Evolutionary conservation across 2,888 invertebrate genomes (phyloP).

Genomic region (Eupithecia subumbrata): DNA sequence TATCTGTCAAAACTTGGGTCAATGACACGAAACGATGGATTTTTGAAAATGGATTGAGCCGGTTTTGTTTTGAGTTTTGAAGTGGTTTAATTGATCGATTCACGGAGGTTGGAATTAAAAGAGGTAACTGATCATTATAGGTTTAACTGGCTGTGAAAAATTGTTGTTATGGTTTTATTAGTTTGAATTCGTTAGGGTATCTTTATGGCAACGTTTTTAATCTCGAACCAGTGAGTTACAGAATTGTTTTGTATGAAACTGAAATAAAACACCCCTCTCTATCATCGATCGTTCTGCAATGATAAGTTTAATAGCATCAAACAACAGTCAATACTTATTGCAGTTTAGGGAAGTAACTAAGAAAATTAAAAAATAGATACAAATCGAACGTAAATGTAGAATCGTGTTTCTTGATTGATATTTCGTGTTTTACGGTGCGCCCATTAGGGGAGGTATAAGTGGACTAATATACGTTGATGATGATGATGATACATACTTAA

Average conservation of each 20-base stretch:
- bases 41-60: slow-evolving; percentile 42
- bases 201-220: neutral
- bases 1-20: slow-evolving; percentile 59
- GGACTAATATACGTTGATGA: no score
- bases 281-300: no score
- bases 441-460: no score
- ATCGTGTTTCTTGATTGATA: neutral
- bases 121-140: neutral
- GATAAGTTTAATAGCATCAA: no score
- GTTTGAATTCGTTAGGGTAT: neutral
- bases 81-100: slow-evolving; percentile 43
- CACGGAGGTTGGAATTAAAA: slow-evolving; percentile 32
- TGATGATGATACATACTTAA: no score
- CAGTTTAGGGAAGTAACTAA: no score
- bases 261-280: neutral
- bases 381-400: neutral
- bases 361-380: no score
- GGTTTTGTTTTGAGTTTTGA: slow-evolving; percentile 45
- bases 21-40: slow-evolving; percentile 55
- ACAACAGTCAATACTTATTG: no score
- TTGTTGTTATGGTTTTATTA: neutral
- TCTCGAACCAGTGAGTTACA: neutral
- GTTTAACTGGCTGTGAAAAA: neutral
- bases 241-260: neutral
- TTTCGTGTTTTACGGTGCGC: neutral